phyloP scores from a whole-genome alignment of 2,113 vertebrate species.

The Tragelaphus imberbis region DNA sequence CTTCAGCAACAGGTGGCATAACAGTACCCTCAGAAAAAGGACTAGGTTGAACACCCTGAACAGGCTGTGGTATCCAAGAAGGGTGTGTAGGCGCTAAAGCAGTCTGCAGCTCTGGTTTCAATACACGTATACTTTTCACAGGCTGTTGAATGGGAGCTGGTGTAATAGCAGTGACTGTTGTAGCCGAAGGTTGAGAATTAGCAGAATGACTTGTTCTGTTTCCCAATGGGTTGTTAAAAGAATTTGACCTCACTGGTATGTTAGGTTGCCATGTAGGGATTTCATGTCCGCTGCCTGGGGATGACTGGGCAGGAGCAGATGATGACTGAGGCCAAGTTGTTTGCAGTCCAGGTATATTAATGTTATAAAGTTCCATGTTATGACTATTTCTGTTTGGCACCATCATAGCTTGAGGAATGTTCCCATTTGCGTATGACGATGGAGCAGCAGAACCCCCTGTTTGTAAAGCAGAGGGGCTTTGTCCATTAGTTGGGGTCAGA shows the following conservation, averaged over 20 bases:
- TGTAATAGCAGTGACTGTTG: conserved; percentile 95
- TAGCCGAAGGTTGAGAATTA: conserved; percentile 92
- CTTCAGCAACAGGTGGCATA: conserved; percentile 84
- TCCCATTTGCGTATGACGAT: conserved; percentile 88
- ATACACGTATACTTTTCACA: conserved; percentile 94
- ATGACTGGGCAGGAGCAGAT: conserved; percentile 82
- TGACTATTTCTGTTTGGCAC: conserved; percentile 92
- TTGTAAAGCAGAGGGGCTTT: conserved; percentile 90
- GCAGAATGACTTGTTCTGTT: conserved; percentile 80
- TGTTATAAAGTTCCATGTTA: conserved; percentile 92
- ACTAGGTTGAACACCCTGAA: conserved; percentile 77
- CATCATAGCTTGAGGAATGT: conserved; percentile 88
- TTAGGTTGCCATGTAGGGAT: conserved; percentile 89
- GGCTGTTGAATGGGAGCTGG: conserved; percentile 95
- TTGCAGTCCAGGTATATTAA: conserved; percentile 80
- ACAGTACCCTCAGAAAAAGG: conserved; percentile 79
- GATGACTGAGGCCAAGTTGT: conserved; percentile 89
- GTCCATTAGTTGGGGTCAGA: conserved; percentile 86
- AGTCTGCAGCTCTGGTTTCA: conserved; percentile 95
- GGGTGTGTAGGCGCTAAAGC: conserved; percentile 95
- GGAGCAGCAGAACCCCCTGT: conserved; percentile 84
- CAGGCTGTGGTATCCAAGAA: conserved; percentile 86
- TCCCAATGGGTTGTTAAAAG: conserved; percentile 90
- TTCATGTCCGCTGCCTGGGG: conserved; percentile 87
- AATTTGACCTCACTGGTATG: conserved; percentile 91